Percentiles rank a stretch among this genome's conserved stretches.
Evolutionary conservation across 2,113 vertebrate genomes (phyloP).

Genomic region (Pitta sordida): DNA sequence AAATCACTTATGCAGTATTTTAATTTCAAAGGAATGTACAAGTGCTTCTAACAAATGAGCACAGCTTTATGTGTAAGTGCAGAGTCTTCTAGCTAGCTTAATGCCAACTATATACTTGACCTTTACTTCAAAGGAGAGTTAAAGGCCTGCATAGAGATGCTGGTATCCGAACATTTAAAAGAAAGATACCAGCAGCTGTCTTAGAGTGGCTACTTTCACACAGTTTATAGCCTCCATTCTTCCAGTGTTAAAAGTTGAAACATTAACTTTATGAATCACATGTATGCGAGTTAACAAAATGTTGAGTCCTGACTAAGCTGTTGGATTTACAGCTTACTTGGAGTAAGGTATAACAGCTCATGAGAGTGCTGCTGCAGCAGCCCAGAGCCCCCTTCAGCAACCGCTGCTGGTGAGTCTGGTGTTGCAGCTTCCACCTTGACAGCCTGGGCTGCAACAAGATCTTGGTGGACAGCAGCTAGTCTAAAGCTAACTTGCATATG

Average conservation of each 20-base stretch:
- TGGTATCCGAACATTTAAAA: background rate
- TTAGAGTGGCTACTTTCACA: background rate
- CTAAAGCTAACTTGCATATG: background rate
- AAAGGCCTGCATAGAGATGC: background rate
- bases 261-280: background rate
- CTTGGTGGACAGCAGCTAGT: background rate
- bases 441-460: background rate
- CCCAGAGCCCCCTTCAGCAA: background rate
- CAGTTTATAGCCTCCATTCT: background rate
- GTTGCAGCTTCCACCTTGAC: background rate
- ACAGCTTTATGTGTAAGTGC: background rate
- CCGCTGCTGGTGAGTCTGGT: background rate
- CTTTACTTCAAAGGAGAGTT: background rate
- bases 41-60: background rate
- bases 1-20: background rate
- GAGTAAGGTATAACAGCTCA: fast-evolving
- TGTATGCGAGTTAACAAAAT: background rate
- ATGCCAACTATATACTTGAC: background rate
- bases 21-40: background rate
- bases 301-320: background rate
- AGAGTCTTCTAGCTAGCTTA: background rate
- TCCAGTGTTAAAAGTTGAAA: background rate
- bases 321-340: background rate
- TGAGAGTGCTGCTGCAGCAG: background rate
- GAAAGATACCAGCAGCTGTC: background rate